Evolutionary conservation across 2,797 vertebrate species (phyloP).

Genomic region (Premnoplex brunnescens): DNA sequence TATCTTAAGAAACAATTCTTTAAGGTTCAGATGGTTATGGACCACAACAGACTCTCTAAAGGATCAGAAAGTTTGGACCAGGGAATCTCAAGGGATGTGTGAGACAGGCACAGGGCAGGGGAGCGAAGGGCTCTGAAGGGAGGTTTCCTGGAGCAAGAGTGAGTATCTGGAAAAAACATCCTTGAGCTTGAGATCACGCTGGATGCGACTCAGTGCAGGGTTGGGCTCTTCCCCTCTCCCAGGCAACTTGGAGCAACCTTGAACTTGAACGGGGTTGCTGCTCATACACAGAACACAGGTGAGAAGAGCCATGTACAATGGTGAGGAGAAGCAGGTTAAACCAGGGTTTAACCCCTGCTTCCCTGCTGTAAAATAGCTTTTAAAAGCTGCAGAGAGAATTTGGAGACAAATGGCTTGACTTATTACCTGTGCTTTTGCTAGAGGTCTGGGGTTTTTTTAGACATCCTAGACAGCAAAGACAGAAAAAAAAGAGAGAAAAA

Average conservation of each 20-base stretch:
- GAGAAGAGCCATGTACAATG: background rate
- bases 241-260: background rate
- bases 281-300: background rate
- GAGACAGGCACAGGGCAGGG: background rate
- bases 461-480: background rate
- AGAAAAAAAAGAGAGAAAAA: background rate
- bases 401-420: background rate
- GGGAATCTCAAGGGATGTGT: conserved; percentile 37
- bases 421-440: background rate
- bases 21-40: background rate
- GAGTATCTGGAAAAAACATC: background rate
- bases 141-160: background rate
- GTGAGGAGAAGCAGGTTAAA: background rate
- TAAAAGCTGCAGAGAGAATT: background rate
- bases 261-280: background rate
- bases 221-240: background rate
- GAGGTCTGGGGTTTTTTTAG: background rate
- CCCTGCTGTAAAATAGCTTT: background rate
- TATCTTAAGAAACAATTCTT: background rate
- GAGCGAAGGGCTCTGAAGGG: background rate
- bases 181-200: background rate
- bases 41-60: background rate
- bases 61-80: background rate
- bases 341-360: background rate
- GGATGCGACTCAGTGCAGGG: background rate